phyloP scores from a whole-genome alignment of 2,888 invertebrate species.

The Eudasyphora cyanicolor region DNA sequence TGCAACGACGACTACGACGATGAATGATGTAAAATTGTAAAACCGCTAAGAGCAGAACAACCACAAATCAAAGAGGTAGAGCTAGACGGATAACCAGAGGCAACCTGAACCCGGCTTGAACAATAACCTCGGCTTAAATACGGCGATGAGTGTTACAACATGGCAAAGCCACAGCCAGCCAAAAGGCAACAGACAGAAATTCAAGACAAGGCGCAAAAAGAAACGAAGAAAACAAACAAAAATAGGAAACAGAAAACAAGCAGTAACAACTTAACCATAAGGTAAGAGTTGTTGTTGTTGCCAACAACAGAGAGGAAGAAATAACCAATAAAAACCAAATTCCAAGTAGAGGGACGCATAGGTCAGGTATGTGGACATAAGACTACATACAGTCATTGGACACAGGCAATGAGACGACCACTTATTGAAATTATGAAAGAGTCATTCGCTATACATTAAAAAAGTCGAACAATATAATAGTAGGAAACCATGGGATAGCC shows the following conservation, averaged over 20 bases:
- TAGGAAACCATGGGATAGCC: too few relatives aligned
- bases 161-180: conserved; percentile 4
- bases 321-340: conserved; percentile 12
- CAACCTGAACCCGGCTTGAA: neutral
- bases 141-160: conserved; percentile 1
- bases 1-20: too few relatives aligned
- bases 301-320: neutral
- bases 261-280: conserved; percentile 2
- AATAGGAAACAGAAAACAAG: neutral
- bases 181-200: neutral
- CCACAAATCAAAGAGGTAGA: conserved; percentile 13
- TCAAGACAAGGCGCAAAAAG: neutral
- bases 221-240: neutral
- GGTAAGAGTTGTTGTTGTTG: neutral
- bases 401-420: neutral
- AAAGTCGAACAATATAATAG: too few relatives aligned
- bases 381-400: neutral
- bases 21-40: conserved; percentile 46
- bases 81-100: neutral
- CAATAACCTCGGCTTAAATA: conserved; percentile 4
- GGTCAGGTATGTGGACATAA: conserved; percentile 48
- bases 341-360: conserved; percentile 57
- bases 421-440: too few relatives aligned
- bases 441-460: too few relatives aligned
- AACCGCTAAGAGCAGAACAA: conserved; percentile 43